Evolutionary conservation across 2,797 vertebrate species (phyloP), one percentile per base, ranked within the genome.

Genomic region (Acrossocheilus fasciatus): DNA sequence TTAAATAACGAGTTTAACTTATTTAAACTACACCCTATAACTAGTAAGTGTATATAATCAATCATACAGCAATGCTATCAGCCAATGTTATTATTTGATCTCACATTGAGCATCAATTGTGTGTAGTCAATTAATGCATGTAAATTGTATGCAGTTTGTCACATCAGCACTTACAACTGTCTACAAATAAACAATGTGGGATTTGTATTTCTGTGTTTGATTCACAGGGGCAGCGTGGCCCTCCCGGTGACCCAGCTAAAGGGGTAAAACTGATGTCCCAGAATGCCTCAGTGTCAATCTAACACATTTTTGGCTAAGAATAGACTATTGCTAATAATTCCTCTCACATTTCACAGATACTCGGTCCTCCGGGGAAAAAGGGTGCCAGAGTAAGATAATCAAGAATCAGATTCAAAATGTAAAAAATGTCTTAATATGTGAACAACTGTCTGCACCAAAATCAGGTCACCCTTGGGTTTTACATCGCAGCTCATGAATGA

Each of bases 281-380:
- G 36, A 43, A 64, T 74, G 39, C 54, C 50, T 76, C 11, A 11
- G 20, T 52, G 45, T 45, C 57, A 1, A 77, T 54, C 57, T 30
- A 57, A 74, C 30, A 52, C 8, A 75, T 77, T 69, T 76, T 80
- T 45, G 47, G 15, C 45, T 47, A 45, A 78, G 20, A 80, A 82
- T 41, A 45, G 7, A 36, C 43, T 23, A 36, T 81, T 74, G 34
- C 85, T 85, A 43, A 78, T 34, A 52, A 7, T 76, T 83, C 41
- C 79, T 90, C 57, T 84, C 41, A 34, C 76, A 36, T 54, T 84
- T 69, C 20, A 87, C 92, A 98, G 97, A 93, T 97, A 88, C 92
- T 97, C 79, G 97, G 97, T 50, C 97, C 97, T 79, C 93, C 95
- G 36, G 97, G 97, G 70, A 96, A 96, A 90, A 98, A 98, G 86